phyloP scores from a whole-genome alignment of 2,113 vertebrate genomes.

The Alexandromys fortis region DNA sequence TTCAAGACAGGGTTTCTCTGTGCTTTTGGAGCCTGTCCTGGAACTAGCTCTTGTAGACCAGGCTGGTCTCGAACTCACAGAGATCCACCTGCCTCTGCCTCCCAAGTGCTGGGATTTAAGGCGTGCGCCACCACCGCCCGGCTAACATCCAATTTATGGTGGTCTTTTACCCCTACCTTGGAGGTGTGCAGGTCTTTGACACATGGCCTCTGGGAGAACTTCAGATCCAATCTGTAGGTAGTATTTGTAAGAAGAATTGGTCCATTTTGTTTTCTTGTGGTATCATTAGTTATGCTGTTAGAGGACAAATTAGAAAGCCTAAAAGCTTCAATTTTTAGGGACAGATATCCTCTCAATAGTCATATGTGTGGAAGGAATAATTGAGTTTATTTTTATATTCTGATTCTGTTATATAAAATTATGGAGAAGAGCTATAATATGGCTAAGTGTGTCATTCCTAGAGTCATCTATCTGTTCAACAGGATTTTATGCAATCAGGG shows the following conservation, averaged over 20 bases:
- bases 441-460: background rate
- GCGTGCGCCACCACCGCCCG: too few species aligned
- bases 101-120: too few species aligned
- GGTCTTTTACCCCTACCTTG: background rate
- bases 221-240: background rate
- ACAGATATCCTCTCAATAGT: background rate
- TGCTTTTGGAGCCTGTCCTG: too few species aligned
- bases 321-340: background rate
- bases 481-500: background rate
- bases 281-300: background rate
- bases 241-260: background rate
- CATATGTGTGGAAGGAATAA: background rate
- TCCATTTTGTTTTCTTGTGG: background rate
- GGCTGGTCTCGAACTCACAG: too few species aligned
- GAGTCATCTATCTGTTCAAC: background rate
- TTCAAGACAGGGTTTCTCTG: too few species aligned
- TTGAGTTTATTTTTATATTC: slow-evolving; percentile 19
- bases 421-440: background rate
- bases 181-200: background rate
- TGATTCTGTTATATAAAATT: background rate
- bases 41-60: too few species aligned
- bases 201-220: background rate
- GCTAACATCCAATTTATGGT: background rate
- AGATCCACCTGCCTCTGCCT: too few species aligned
- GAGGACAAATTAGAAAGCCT: background rate